A percentile compares a stretch with the other conserved stretches of the same genome.
These are phyloP conservation scores for Palythoa grandiflora DNA, from an alignment of 92 coral and sea anemone genomes.

Conservation along the genomic window DNA sequence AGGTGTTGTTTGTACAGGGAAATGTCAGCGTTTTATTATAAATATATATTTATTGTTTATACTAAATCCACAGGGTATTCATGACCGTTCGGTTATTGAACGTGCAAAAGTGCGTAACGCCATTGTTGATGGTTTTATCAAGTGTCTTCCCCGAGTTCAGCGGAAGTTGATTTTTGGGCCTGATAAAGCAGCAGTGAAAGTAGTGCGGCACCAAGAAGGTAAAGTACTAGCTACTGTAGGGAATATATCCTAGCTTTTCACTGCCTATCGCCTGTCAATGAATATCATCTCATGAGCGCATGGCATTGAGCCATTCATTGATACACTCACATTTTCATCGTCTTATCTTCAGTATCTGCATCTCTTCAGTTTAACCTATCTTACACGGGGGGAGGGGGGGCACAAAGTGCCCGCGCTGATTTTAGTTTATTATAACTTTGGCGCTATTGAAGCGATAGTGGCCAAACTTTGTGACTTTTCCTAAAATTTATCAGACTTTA, in stretches of 20 bases:
- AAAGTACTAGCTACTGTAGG: neutral
- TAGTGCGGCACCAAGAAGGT: constrained; percentile 78
- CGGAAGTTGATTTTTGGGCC: constrained; percentile 85
- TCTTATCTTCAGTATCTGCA: too few species aligned
- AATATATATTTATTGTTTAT: neutral
- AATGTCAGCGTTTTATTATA: neutral
- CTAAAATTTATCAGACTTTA: too few species aligned
- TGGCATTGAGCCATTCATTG: too few species aligned
- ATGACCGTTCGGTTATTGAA: constrained; percentile 75
- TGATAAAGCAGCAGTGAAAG: constrained; percentile 56
- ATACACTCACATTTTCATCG: too few species aligned
- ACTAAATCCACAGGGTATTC: constrained; percentile 65
- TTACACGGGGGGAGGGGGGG: too few species aligned
- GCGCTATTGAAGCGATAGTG: too few species aligned
- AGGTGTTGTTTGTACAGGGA: neutral
- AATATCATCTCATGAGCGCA: too few species aligned
- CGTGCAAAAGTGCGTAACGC: constrained; percentile 92
- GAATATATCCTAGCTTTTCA: neutral
- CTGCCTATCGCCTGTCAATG: neutral
- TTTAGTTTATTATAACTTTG: too few species aligned
- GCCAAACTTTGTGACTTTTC: too few species aligned
- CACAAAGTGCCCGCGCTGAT: too few species aligned
- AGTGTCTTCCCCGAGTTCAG: constrained; percentile 88
- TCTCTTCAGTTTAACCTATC: too few species aligned
- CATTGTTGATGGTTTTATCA: constrained; percentile 84